These are phyloP conservation scores for Saccostrea echinata DNA, from an alignment of 1,140 invertebrate genomes.

Conservation along the genomic window DNA sequence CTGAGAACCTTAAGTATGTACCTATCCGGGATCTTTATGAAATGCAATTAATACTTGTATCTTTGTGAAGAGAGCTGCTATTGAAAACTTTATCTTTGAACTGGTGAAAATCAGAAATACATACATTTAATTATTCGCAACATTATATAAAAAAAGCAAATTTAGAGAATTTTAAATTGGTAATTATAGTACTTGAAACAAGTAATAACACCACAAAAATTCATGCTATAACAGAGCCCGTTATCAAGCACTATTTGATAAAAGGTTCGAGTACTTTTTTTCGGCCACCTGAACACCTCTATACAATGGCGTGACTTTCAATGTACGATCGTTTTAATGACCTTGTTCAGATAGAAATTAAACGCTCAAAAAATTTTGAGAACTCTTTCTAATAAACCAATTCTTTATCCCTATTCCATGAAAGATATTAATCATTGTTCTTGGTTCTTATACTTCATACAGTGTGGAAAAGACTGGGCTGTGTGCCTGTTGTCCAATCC, in stretches of 20 bases:
- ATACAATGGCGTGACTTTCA: background rate
- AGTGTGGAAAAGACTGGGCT: too few relatives aligned
- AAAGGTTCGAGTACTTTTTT: background rate
- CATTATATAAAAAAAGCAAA: background rate
- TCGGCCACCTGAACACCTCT: background rate
- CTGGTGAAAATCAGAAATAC: conserved; percentile 9
- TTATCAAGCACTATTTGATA: conserved; percentile 6
- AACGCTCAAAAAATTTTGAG: background rate
- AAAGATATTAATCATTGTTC: background rate
- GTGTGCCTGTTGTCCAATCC: too few relatives aligned
- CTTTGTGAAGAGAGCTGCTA: conserved; percentile 15
- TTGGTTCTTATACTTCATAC: too few relatives aligned
- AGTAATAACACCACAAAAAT: conserved; percentile 5
- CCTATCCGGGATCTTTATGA: background rate
- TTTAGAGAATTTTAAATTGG: conserved; percentile 1
- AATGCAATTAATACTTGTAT: conserved; percentile 28
- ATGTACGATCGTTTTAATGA: background rate
- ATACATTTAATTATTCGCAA: conserved; percentile 27
- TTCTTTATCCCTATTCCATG: background rate
- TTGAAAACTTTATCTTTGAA: conserved; percentile 27
- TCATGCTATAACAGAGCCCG: background rate
- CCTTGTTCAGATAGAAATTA: background rate
- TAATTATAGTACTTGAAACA: conserved; percentile 6
- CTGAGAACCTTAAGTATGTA: conserved; percentile 2
- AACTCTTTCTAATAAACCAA: background rate